Conservation (phyloP, 2,113 vertebrate species). For the Aphyosemion australe region DNA sequence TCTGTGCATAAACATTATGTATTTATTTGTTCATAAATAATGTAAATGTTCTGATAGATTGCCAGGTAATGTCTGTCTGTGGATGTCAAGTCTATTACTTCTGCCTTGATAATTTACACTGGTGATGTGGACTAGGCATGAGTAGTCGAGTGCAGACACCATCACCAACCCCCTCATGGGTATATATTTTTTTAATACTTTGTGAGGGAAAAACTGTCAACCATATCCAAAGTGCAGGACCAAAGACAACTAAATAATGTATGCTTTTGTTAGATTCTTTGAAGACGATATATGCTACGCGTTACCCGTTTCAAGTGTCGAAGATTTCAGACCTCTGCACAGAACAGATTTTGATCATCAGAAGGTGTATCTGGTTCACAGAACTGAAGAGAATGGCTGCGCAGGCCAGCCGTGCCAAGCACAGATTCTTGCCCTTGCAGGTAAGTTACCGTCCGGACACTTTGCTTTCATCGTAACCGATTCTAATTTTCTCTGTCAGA, state of each 20-base stretch:
- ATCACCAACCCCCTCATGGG: constrained; percentile 71
- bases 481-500: constrained; percentile 12
- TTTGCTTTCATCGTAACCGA: not conserved
- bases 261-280: constrained; percentile 95
- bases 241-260: constrained; percentile 86
- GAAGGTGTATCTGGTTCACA: constrained; percentile 96
- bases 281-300: constrained; percentile 96
- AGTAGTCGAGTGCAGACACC: constrained; percentile 85
- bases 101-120: constrained; percentile 64
- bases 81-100: constrained; percentile 55
- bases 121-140: constrained; percentile 80
- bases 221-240: constrained; percentile 81
- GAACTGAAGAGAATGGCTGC: constrained; percentile 81
- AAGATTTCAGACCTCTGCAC: constrained; percentile 90
- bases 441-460: constrained; percentile 77
- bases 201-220: constrained; percentile 80
- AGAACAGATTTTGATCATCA: constrained; percentile 93
- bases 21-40: too few species aligned
- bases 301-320: constrained; percentile 88
- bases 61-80: too few species aligned
- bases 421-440: constrained; percentile 96
- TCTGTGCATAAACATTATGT: too few species aligned
- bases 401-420: constrained; percentile 89
- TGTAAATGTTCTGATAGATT: too few species aligned
- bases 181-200: constrained; percentile 81